phyloP scores from a whole-genome alignment of 2,888 invertebrate genomes.

The Megaustenia siamemsis region DNA sequence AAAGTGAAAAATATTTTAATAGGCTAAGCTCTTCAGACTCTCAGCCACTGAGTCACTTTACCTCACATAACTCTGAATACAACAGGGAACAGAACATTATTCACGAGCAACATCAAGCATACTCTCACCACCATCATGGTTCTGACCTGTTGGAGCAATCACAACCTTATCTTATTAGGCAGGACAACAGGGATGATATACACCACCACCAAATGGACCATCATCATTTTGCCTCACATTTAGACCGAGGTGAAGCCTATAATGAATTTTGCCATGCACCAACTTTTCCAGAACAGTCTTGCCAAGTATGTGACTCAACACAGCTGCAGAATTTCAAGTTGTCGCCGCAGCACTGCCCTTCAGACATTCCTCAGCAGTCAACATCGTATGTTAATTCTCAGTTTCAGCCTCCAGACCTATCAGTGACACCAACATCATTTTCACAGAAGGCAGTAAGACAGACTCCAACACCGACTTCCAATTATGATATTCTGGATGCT shows the following conservation, averaged over 20 bases:
- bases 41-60: not conserved
- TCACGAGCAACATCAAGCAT: not conserved
- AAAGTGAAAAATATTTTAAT: not conserved
- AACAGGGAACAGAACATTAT: not conserved
- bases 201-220: not conserved
- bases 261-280: not conserved
- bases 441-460: conserved; percentile 13
- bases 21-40: not conserved
- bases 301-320: not conserved
- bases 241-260: not conserved
- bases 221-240: not conserved
- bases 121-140: not conserved
- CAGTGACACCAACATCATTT: conserved; percentile 9
- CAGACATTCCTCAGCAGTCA: not conserved
- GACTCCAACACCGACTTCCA: conserved; percentile 6
- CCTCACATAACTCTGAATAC: not conserved
- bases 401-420: not conserved
- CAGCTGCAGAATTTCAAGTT: not conserved
- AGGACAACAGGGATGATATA: not conserved
- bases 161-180: not conserved
- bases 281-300: not conserved
- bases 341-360: not conserved
- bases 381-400: not conserved
- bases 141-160: not conserved
- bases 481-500: conserved; percentile 1